Conservation (phyloP, 2,888 invertebrate genomes). For the Leucania comma region DNA sequence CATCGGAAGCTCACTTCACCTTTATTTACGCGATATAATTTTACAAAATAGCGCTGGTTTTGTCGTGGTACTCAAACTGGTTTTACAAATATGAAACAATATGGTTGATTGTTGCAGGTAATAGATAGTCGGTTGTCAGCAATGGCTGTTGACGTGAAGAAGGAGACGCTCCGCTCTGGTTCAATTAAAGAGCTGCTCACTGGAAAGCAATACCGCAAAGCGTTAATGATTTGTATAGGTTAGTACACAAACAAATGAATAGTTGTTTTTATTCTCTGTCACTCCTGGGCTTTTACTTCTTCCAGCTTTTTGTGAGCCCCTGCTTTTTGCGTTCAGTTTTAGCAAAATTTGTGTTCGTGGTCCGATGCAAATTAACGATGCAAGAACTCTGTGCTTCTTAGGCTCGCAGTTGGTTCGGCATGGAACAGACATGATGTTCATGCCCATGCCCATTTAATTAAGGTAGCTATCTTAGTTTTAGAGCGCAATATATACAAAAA, state of each 20-base stretch:
- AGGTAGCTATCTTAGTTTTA: not conserved
- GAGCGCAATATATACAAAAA: not conserved
- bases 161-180: conserved; percentile 85
- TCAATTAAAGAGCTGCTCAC: conserved; percentile 85
- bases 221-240: conserved; percentile 82
- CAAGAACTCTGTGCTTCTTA: no score
- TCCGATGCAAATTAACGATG: no score
- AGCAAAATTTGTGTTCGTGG: no score
- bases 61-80: no score
- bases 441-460: not conserved
- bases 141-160: conserved; percentile 82
- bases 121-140: conserved; percentile 75
- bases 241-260: conserved; percentile 24
- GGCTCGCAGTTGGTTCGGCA: no score
- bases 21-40: not conserved
- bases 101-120: conserved; percentile 66
- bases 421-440: not conserved
- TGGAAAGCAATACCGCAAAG: conserved; percentile 87
- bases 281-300: no score
- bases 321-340: no score
- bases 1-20: no score
- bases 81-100: not conserved
- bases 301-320: no score
- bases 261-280: no score
- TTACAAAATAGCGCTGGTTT: not conserved